phyloP scores from a whole-genome alignment of 2,797 vertebrate species.

The Phrynocephalus vlangalii region DNA sequence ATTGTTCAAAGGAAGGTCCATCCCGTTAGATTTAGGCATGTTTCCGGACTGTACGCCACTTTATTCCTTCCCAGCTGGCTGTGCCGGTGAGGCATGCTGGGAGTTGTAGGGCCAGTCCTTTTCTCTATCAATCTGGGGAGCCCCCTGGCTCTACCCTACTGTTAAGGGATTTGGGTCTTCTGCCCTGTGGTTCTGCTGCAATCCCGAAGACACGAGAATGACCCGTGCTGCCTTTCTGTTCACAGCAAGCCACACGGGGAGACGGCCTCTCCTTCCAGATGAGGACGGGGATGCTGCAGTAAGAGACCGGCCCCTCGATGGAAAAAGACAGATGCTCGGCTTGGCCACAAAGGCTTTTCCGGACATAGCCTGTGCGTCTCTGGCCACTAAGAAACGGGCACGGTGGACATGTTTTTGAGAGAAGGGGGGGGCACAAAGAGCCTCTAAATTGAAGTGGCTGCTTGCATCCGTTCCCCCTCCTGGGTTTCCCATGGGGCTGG shows the following conservation, averaged over 20 bases:
- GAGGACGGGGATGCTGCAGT: conserved; percentile 81
- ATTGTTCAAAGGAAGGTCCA: no score
- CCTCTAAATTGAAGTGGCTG: not conserved
- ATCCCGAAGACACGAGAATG: not conserved
- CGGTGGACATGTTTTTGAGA: not conserved
- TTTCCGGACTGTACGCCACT: no score
- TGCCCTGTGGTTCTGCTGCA: no score
- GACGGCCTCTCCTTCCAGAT: conserved; percentile 90
- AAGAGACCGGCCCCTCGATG: not conserved
- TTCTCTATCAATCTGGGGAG: not conserved
- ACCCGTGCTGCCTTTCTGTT: not conserved
- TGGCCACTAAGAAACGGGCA: not conserved
- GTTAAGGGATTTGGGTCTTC: no score
- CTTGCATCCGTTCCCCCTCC: not conserved
- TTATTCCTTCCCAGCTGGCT: no score
- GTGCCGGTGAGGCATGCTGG: no score
- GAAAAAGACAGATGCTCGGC: not conserved
- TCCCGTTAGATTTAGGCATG: no score
- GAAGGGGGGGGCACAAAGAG: not conserved
- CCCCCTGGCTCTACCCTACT: no score
- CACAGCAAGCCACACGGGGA: conserved; percentile 89
- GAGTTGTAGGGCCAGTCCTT: no score
- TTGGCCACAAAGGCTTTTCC: not conserved
- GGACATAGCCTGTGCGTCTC: not conserved
- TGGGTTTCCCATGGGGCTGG: not conserved